Evolutionary conservation across 2,113 vertebrate genomes (phyloP), one percentile per base, ranked within the genome.

Genomic region (Pseudopipra pipra): DNA sequence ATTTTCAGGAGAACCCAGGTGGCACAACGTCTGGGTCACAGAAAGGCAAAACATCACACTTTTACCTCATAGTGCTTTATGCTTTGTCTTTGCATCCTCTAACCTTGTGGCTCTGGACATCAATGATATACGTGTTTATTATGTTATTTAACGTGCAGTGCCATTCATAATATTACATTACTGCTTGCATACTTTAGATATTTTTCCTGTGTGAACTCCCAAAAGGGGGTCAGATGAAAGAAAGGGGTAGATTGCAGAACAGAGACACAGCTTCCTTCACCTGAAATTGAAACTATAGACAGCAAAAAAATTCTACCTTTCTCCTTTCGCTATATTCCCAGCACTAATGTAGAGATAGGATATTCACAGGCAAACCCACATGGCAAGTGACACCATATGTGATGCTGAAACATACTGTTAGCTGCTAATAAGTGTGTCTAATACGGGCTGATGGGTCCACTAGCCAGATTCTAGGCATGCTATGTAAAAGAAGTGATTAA

Each of bases 371-470:
- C 67, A 89, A 88, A 52, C 54, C 9, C 44, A 56, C 37, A 44
- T 15, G 25, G 58, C 23, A 31, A 90, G 35, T 86, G 76, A 46
- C 44, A 54, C 44, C 24, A 27, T 56, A 65, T 80, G 72, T 80
- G 80, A 61, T 44, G 52, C 55, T 80, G 62, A 89, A 94, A 65
- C 41, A 39, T 56, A 56, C 16, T 74, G 31, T 71, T 85, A 58
- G 75, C 75, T 92, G 71, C 79, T 92, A 78, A 35, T 74, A 80
- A 87, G 37, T 87, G 80, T 91, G 85, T 87, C 92, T 84, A 95
- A 95, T 95, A 84, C 1, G 24, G 44, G 63, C 80, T 87, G 59
- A 74, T 86, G 73, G 49, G 62, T 76, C 68, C 63, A 39, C 63
- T 47, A 61, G 58, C 54, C 1, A 4, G 68, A 86, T 76, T 76